Evolutionary conservation across 2,888 invertebrate species (phyloP).

Genomic region (Parnassius apollo): DNA sequence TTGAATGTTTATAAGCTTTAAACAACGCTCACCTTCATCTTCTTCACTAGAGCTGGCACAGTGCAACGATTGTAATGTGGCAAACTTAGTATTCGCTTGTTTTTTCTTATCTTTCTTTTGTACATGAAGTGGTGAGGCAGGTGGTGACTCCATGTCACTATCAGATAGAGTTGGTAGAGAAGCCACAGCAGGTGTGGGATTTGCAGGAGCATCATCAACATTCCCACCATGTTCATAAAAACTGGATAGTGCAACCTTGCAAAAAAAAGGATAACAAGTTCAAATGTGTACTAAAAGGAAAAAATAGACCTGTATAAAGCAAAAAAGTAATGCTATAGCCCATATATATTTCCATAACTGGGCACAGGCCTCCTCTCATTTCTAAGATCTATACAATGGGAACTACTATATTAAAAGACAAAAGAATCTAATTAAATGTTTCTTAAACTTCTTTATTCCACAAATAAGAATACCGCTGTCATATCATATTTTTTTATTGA

Average conservation of each 20-base stretch:
- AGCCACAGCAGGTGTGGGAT: conserved; percentile 46
- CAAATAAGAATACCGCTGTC: background rate
- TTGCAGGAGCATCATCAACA: conserved; percentile 61
- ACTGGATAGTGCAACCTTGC: conserved; percentile 88
- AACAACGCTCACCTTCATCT: conserved; percentile 73
- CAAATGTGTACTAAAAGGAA: too few species aligned
- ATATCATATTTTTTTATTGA: too few species aligned
- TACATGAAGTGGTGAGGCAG: conserved; percentile 54
- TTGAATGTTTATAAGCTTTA: background rate
- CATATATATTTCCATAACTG: too few species aligned
- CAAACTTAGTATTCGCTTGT: conserved; percentile 74
- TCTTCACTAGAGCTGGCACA: conserved; percentile 82
- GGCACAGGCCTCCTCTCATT: too few species aligned
- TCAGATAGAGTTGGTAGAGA: conserved; percentile 56
- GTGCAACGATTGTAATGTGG: conserved; percentile 80
- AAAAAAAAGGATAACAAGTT: conserved; percentile 8
- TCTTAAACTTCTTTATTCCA: background rate
- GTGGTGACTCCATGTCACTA: conserved; percentile 69
- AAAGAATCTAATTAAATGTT: background rate
- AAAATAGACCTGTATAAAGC: too few species aligned
- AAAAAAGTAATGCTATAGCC: too few species aligned
- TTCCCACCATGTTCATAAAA: conserved; percentile 89
- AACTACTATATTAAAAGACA: too few species aligned
- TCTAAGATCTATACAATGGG: too few species aligned
- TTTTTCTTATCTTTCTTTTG: conserved; percentile 64